Evolutionary conservation across 1,140 invertebrate genomes (phyloP).

Genomic region (Diploscapter pachys): DNA sequence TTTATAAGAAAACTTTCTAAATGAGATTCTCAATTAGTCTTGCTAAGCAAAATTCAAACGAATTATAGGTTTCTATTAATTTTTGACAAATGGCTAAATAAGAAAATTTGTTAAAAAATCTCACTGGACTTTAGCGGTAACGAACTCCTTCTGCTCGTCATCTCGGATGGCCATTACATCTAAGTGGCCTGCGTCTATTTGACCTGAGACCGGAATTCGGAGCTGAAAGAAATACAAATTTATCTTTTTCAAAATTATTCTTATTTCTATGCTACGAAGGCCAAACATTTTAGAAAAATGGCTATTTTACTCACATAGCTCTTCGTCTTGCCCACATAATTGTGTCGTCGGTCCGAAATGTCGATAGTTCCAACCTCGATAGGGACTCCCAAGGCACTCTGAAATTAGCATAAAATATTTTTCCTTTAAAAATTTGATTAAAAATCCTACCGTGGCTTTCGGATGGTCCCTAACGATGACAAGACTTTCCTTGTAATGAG

Average conservation of each 20-base stretch:
- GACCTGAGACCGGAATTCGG: constrained; percentile 45
- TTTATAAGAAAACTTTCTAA: not conserved
- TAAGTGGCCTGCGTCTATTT: constrained; percentile 33
- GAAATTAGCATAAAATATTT: constrained; percentile 4
- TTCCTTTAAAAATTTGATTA: not conserved
- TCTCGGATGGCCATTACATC: constrained; percentile 43
- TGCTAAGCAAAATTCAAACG: not conserved
- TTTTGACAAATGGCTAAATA: not conserved
- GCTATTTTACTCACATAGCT: constrained; percentile 42
- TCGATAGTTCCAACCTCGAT: constrained; percentile 50
- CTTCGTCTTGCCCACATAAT: constrained; percentile 46
- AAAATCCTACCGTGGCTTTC: constrained; percentile 26
- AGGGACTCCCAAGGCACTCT: constrained; percentile 43
- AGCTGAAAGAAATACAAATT: constrained; percentile 40
- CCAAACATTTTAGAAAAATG: not conserved
- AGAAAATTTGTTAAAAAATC: not conserved
- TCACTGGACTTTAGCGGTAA: constrained; percentile 19
- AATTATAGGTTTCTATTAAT: not conserved
- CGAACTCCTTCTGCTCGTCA: constrained; percentile 28
- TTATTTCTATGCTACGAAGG: not conserved
- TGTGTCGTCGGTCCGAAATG: constrained; percentile 43
- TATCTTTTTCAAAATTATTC: not conserved
- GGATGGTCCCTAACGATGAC: constrained; percentile 46
- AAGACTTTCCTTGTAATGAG: constrained; percentile 49
- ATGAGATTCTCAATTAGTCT: not conserved